phyloP scores from a whole-genome alignment of 2,797 vertebrate genomes.

The Macroramphosus scolopax region DNA sequence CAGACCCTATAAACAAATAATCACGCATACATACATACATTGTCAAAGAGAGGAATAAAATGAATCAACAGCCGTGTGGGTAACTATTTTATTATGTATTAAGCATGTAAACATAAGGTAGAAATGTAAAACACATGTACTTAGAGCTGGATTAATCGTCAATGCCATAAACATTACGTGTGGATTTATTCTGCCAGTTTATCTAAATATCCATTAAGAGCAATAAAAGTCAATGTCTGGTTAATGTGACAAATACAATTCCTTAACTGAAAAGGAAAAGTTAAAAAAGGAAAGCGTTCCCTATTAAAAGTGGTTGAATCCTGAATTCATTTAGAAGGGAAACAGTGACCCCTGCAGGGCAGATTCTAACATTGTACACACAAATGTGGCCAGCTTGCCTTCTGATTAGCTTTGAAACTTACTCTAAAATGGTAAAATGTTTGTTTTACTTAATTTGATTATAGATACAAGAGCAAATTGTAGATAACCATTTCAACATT shows the following conservation, averaged over 20 bases:
- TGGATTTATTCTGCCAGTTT: constrained; percentile 13
- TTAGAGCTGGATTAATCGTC: constrained; percentile 15
- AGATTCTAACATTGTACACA: constrained; percentile 4
- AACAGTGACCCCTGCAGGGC: constrained; percentile 57
- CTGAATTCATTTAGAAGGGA: constrained; percentile 26
- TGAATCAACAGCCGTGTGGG: constrained; percentile 18
- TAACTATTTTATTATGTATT: constrained; percentile 13
- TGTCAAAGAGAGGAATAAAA: constrained; percentile 11
- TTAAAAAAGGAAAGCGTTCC: too few relatives aligned
- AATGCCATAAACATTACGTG: constrained; percentile 10
- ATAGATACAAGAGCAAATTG: too few relatives aligned
- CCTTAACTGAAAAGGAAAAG: background rate
- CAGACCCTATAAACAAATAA: constrained; percentile 32
- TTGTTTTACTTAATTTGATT: too few relatives aligned
- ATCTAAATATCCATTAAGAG: background rate
- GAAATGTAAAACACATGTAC: constrained; percentile 21
- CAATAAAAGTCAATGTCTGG: background rate
- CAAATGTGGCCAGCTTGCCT: background rate
- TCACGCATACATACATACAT: constrained; percentile 1
- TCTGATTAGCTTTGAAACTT: too few relatives aligned
- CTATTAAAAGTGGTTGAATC: background rate
- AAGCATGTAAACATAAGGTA: constrained; percentile 21
- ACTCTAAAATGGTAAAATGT: too few relatives aligned
- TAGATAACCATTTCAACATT: too few relatives aligned
- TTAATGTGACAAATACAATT: background rate